phyloP scores from a whole-genome alignment of 2,113 vertebrate genomes.

The Urocolius indicus region DNA sequence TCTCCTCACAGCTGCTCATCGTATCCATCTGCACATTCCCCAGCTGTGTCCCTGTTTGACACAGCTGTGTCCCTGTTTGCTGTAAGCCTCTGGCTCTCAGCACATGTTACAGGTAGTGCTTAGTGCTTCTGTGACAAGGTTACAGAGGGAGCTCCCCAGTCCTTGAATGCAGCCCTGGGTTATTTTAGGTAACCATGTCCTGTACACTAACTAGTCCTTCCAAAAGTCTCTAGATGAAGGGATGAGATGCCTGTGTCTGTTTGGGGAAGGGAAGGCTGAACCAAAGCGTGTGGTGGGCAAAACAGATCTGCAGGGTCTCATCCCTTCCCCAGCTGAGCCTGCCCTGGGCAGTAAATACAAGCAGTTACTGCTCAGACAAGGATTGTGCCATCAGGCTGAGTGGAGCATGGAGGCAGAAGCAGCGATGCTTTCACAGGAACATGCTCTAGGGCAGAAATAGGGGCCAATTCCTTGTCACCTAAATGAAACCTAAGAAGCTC shows the following conservation, averaged over 20 bases:
- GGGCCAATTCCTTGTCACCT: neutral
- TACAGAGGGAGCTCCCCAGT: constrained; percentile 28
- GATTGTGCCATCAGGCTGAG: neutral
- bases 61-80: neutral
- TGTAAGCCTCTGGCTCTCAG: neutral
- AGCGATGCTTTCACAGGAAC: neutral
- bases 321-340: neutral
- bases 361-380: neutral
- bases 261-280: neutral
- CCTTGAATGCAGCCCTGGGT: neutral
- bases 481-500: neutral
- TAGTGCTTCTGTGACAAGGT: neutral
- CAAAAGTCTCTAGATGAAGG: neutral
- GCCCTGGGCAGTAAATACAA: neutral
- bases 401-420: neutral
- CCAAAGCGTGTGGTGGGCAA: neutral
- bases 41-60: neutral
- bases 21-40: neutral
- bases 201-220: neutral
- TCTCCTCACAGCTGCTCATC: neutral
- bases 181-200: constrained; percentile 23
- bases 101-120: rapidly evolving
- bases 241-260: neutral
- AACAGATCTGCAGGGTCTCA: neutral
- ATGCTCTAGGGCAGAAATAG: neutral